Base-by-base conservation (phyloP, 2,888 invertebrate species). In the Coleophora flavipennella region DNA sequence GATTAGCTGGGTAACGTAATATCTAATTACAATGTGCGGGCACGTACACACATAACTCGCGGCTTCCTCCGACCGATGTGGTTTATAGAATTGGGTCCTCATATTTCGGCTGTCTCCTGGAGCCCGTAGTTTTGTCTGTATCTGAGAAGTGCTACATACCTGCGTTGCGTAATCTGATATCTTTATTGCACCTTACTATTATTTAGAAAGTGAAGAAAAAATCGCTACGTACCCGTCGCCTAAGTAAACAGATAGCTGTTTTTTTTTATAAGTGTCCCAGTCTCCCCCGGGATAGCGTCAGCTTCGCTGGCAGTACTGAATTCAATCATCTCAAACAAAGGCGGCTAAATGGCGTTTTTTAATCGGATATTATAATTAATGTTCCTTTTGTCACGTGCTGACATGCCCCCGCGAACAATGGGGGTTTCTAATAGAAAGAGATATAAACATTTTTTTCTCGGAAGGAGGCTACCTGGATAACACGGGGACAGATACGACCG, bases 311-410 rank as follows among this genome's bases (percentile, higher is more conserved):
- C 76, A 73, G 79, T 81, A 75, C 68, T 57, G 64, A 80, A 84
- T 81, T 79, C 80, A 81, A 83, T 83, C 79, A 79, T 77, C 68
- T 78, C 80, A 79, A 81, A 84, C 83, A 83, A 84, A 81, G 72
- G 71, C 70, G 66, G 67, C 80, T 83, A 80, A 83, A 83, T 83
- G 79, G 74, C 74, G 71, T 73, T 84, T 85, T 85, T 83, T 84
- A 85, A 85, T 85, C 85, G 84, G 85, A 85, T 85, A 85, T 84
- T 85, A 85, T 85, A 85, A 85, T 85, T 85, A 85, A 85, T 85
- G 85, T 84, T 74, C 74, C 80, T 83, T 85, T 84, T 83, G 84
- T 79, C 81, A 76, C 84, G 83, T 80, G 81, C 78, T 83, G 83
- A 79, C 83, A 72, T 73, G 71, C 78, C 81, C 80, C 75, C 74